A percentile compares a stretch with the other conserved stretches of the same genome.
phyloP scores from a whole-genome alignment of 2,113 vertebrate genomes.

The Takifugu bimaculatus region DNA sequence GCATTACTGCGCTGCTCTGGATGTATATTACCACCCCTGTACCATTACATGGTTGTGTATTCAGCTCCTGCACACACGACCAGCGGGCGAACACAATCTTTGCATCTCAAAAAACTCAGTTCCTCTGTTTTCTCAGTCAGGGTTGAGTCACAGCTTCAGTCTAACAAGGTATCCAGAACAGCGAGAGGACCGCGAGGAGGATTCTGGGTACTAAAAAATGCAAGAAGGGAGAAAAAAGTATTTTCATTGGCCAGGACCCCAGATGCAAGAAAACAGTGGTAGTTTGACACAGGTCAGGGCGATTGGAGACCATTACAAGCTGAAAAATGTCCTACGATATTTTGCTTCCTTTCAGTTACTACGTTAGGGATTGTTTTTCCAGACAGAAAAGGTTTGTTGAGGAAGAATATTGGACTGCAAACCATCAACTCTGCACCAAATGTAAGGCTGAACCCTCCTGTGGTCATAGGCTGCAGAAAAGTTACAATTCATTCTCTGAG shows the following conservation, averaged over 20 bases:
- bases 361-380: no score
- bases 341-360: no score
- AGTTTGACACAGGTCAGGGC: conserved; percentile 5
- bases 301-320: conserved; percentile 7
- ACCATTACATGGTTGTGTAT: conserved; percentile 2
- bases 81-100: conserved; percentile 27
- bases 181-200: conserved; percentile 16
- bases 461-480: no score
- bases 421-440: no score
- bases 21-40: not conserved
- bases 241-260: conserved; percentile 10
- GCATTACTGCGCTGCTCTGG: conserved; percentile 3
- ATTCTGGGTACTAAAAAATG: conserved; percentile 48
- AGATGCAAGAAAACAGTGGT: not conserved
- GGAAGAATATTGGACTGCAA: no score
- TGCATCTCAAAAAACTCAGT: conserved; percentile 50
- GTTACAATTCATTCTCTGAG: no score
- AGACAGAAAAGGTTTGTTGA: no score
- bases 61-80: conserved; percentile 24
- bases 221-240: conserved; percentile 21
- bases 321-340: conserved; percentile 5
- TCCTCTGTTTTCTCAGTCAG: conserved; percentile 35
- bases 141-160: conserved; percentile 42
- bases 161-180: conserved; percentile 39
- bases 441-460: no score